Evolutionary conservation across 2,113 vertebrate species (phyloP).

Genomic region (Malurus cyaneus): DNA sequence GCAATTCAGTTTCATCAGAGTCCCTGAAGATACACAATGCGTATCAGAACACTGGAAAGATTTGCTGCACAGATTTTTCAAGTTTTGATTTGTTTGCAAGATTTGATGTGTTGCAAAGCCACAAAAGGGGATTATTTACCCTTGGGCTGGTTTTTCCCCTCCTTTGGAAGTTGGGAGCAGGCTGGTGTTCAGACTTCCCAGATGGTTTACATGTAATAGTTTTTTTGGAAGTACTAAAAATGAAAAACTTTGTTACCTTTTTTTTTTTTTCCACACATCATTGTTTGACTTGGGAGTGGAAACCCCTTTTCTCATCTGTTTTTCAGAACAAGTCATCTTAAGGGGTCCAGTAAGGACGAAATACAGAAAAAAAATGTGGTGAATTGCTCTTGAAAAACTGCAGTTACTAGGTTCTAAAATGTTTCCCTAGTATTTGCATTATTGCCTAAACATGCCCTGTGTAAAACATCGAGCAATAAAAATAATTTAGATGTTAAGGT

Average conservation of each 20-base stretch:
- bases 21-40: background rate
- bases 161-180: background rate
- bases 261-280: background rate
- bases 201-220: background rate
- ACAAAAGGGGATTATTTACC: background rate
- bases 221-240: constrained; percentile 28
- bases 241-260: background rate
- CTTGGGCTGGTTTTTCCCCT: background rate
- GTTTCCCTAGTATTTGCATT: background rate
- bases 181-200: constrained; percentile 13
- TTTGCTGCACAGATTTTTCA: background rate
- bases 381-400: constrained; percentile 11
- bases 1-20: background rate
- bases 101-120: background rate
- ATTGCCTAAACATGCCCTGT: background rate
- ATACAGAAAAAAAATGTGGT: background rate
- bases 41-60: background rate
- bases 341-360: constrained; percentile 30
- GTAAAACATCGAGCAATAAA: constrained; percentile 10
- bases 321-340: constrained; percentile 33
- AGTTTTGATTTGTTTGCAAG: background rate
- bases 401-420: constrained; percentile 7
- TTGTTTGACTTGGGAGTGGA: constrained; percentile 34
- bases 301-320: constrained; percentile 31
- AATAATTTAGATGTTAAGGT: constrained; percentile 21